Evolutionary conservation across 2,797 vertebrate genomes (phyloP).

Genomic region (Phalanger gymnotis): DNA sequence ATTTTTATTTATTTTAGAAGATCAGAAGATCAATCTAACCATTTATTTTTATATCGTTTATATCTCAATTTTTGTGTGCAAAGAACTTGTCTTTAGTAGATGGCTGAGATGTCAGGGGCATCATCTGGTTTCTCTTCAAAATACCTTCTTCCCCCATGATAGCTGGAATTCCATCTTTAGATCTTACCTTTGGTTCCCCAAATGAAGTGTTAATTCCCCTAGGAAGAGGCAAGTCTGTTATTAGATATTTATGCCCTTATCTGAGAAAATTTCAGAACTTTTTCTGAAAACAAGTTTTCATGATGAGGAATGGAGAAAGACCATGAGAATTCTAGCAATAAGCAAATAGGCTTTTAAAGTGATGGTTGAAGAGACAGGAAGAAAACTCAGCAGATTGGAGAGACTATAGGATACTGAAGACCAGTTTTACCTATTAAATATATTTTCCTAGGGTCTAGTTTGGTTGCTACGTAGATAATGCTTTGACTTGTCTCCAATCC

Average conservation of each 20-base stretch:
- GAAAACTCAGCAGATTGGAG: neutral
- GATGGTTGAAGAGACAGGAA: neutral
- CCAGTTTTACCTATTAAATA: neutral
- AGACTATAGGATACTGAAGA: neutral
- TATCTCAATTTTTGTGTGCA: neutral
- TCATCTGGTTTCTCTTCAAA: neutral
- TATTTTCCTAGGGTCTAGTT: neutral
- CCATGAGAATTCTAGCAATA: neutral
- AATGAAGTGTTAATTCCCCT: neutral
- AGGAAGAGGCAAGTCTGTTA: neutral
- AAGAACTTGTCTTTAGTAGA: neutral
- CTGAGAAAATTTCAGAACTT: neutral
- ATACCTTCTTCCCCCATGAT: neutral
- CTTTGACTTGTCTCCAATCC: neutral
- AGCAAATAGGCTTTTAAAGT: neutral
- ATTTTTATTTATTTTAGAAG: conserved; percentile 7
- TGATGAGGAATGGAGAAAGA: neutral
- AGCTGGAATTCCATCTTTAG: neutral
- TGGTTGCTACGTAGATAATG: neutral
- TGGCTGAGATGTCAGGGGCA: neutral
- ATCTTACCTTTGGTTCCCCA: neutral
- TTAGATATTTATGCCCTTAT: neutral
- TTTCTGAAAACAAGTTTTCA: neutral
- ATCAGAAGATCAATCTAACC: neutral
- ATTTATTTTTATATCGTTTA: neutral